Base-by-base conservation (phyloP, 2,888 invertebrate genomes). In the Brachyptera putata region DNA sequence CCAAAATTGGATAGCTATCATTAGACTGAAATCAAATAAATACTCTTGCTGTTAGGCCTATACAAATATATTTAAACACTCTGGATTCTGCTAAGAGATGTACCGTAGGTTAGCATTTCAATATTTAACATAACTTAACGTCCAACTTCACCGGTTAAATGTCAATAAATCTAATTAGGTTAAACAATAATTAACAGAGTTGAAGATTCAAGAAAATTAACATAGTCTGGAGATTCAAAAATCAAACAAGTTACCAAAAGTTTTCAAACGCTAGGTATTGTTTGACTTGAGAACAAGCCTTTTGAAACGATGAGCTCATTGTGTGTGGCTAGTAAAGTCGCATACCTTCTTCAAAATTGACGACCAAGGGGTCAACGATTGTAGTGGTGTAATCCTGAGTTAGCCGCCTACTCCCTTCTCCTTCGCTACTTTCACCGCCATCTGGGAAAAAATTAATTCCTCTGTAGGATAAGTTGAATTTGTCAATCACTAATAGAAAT, bases 301-400 rank as follows among this genome's bases (percentile, higher is more conserved):
- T n/a, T n/a, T n/a, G n/a, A n/a, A n/a, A n/a, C n/a, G n/a, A n/a
- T n/a, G n/a, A n/a, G 30, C 9, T 14, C 11, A 26, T 25, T 30
- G 26, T 25, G n/a, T 5, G 9, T n/a, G 9, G 41, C 79, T 83
- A 84, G 81, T 85, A 85, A 76, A 86, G 82, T 73, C 85, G 83
- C 86, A 86, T 86, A 86, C 87, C 87, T 86, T 87, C 87, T 79
- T 87, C 87, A 76, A 87, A 86, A 80, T 84, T 86, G 72, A 87
- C 86, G 70, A 87, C 87, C 69, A 88, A 80, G 39, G 86, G 84
- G 73, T 86, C 86, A 65, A 85, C 84, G 53, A 83, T 82, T 66
- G 76, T 25, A n/a, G 37, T 46, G 39, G 66, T 63, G 48, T 58
- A 62, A 50, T 63, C 56, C 57, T 60, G 66, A 58, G 58, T 66